Evolutionary conservation across 2,113 vertebrate genomes (phyloP), one percentile per base, ranked within the genome.

Genomic region (Rattus rattus): DNA sequence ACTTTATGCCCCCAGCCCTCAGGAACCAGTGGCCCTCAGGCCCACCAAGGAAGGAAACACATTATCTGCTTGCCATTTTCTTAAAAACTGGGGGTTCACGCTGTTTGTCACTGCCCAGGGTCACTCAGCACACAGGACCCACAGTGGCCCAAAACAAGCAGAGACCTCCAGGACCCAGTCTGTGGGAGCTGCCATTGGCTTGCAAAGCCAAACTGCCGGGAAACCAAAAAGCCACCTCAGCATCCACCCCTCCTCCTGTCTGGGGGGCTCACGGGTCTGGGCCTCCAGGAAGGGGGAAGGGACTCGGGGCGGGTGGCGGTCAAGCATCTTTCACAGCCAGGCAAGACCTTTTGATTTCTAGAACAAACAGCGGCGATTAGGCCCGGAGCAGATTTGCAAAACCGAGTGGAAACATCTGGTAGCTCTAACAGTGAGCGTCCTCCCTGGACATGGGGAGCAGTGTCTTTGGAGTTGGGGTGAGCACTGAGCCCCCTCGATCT

Each of bases 261-360:
- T 6, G 1, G 65, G 72, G 4, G 6, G 0, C 61, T 19, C 6
- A 4, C 0, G 0, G 30, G 61, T 30, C 88, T 16, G 17, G 80
- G 69, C 59, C 80, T 87, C 33, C 26, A 13, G 92, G 88, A 77
- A 33, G 54, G 49, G 17, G 54, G 87, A 63, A 49, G 43, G 90
- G 70, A 24, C 39, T 47, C 8, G 1, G 92, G 85, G 79, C 39
- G 7, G 91, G 86, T 70, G 91, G 75, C 3, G n/a, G 96, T 52
- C 95, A 61, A 89, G 90, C 69, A 0, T 88, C 92, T 92, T 96
- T 97, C 95, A 92, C 97, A 96, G 97, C 96, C 97, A 94, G 92
- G 93, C 94, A 59, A 65, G 96, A 95, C 97, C 96, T 94, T 97
- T 97, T 97, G 97, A 96, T 97, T 97, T 96, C 94, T 77, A 96